Evolutionary conservation across 2,113 vertebrate species (phyloP).

Genomic region (Platycercus adscitus): DNA sequence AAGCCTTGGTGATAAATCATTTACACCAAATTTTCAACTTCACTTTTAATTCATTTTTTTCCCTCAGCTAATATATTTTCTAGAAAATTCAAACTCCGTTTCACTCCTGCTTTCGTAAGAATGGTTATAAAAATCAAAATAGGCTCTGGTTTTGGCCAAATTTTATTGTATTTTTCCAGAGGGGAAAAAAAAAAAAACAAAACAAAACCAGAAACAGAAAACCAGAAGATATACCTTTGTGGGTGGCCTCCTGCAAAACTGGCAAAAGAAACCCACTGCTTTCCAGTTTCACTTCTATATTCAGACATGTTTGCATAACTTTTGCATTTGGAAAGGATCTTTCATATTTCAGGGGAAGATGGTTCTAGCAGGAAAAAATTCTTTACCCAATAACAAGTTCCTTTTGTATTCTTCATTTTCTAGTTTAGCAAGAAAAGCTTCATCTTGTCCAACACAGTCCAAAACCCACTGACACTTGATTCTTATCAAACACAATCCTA

Average conservation of each 20-base stretch:
- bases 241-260: constrained; percentile 62
- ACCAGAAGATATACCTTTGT: constrained; percentile 40
- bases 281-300: constrained; percentile 62
- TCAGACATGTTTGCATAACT: constrained; percentile 65
- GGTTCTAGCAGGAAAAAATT: neutral
- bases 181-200: neutral
- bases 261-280: constrained; percentile 46
- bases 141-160: neutral
- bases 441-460: neutral
- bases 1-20: neutral
- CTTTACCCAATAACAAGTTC: constrained; percentile 5
- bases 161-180: constrained; percentile 26
- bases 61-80: neutral
- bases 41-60: neutral
- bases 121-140: neutral
- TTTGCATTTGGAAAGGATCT: constrained; percentile 59
- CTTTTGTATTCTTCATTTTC: constrained; percentile 20
- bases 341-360: constrained; percentile 51
- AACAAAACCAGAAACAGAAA: neutral
- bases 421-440: neutral
- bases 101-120: neutral
- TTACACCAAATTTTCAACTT: neutral
- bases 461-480: neutral
- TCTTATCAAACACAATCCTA: neutral
- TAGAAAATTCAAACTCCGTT: neutral